Percentiles rank a stretch among this genome's conserved stretches.
phyloP scores from a whole-genome alignment of 2,113 vertebrate species.

The Myanophis thanlyinensis region DNA sequence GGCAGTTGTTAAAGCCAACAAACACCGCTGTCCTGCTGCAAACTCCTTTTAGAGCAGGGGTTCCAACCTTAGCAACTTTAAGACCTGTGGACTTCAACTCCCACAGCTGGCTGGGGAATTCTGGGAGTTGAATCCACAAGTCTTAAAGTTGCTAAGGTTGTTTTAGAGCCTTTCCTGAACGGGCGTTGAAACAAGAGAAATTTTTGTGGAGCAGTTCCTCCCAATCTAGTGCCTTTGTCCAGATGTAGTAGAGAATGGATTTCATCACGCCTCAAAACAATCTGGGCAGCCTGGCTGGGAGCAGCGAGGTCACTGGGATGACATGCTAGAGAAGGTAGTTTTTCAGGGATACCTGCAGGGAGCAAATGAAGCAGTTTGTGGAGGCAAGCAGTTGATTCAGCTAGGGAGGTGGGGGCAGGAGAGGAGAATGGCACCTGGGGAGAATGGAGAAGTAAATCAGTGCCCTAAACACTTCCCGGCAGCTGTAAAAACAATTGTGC shows the following conservation, averaged over 20 bases:
- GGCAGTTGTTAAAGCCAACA: neutral
- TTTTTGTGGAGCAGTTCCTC: neutral
- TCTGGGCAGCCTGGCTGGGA: neutral
- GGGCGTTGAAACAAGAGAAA: neutral
- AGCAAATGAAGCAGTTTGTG: neutral
- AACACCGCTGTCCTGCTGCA: too few species aligned
- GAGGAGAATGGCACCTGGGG: slow-evolving; percentile 44
- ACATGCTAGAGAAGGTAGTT: neutral
- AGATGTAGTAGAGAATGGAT: neutral
- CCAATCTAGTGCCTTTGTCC: neutral
- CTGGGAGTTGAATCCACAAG: neutral
- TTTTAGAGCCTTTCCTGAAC: neutral
- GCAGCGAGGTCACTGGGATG: neutral
- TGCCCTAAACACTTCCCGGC: slow-evolving; percentile 60
- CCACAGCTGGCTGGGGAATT: neutral
- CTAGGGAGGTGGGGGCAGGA: too few species aligned
- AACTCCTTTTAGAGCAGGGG: neutral
- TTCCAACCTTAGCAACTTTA: neutral
- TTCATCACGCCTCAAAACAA: neutral
- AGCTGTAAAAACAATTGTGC: slow-evolving; percentile 67
- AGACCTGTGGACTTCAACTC: neutral
- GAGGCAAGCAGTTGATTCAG: neutral
- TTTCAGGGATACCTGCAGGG: neutral
- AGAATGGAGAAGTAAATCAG: slow-evolving; percentile 55
- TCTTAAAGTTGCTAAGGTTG: neutral